Conservation (phyloP, 2,797 vertebrate species). For the Pangasius djambal region DNA sequence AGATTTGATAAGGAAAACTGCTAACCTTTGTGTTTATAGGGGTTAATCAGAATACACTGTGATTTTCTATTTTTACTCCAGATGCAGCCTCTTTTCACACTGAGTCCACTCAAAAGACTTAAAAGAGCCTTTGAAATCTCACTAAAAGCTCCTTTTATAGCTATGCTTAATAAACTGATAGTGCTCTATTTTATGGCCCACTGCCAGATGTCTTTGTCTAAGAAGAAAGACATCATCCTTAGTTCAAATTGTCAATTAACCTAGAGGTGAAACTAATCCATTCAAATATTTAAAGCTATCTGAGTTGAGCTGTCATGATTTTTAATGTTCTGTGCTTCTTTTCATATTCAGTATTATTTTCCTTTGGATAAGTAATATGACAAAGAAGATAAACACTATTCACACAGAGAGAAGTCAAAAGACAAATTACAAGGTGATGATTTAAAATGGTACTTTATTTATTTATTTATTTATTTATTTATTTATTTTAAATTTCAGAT, state of each 20-base stretch:
- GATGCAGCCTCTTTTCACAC: neutral
- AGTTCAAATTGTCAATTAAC: constrained; percentile 10
- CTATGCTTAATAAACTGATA: constrained; percentile 9
- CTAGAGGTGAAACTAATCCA: constrained; percentile 2
- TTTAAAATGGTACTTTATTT: neutral
- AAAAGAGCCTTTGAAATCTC: constrained; percentile 21
- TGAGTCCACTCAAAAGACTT: neutral
- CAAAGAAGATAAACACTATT: neutral
- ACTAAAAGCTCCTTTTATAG: constrained; percentile 6
- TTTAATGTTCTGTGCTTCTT: neutral
- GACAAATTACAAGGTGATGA: neutral
- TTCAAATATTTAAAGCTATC: neutral
- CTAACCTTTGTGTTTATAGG: neutral
- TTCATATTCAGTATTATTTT: neutral
- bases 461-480: neutral
- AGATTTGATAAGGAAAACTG: neutral
- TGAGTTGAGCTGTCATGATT: neutral
- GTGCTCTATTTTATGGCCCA: constrained; percentile 10
- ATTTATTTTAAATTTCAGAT: constrained; percentile 73
- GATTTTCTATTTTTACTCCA: neutral
- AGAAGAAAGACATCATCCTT: constrained; percentile 19
- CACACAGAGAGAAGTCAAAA: neutral
- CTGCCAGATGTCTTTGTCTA: constrained; percentile 18
- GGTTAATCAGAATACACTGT: neutral
- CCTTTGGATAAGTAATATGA: neutral